Evolutionary conservation across 1,140 invertebrate genomes (phyloP), one percentile per base, ranked within the genome.

Genomic region (Drosophila sturtevanti): DNA sequence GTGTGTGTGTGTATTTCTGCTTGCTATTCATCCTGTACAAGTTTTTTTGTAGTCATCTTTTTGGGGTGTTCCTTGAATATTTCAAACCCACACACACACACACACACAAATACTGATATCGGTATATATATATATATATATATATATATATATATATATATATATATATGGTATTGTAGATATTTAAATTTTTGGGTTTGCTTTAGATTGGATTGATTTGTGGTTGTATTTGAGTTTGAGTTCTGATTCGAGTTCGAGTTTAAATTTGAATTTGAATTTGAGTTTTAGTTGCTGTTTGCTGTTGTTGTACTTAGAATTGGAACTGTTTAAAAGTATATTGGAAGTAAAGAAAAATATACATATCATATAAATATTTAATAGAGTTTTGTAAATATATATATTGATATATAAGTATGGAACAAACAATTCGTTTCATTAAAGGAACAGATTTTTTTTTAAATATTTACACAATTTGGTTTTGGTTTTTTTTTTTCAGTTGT

Each of bases 321-420:
- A 80, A 59, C 81, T 79, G 63, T 62, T 82, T 77, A 48, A 81
- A 76, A 81, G 79, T 87, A 74, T 86, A 79, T 52, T 82, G 74
- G 67, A 66, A 63, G 76, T 68, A 63, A 64, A 70, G 69, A 63
- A 81, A 87, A 89, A 70, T 81, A 80, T 89, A 89, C 85, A 89
- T 81, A 81, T 89, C 78, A 89, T 85, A 89, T 89, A 85, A 89
- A 89, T 89, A 89, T 89, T 81, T 70, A 89, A 89, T 89, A 89
- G 77, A 89, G 77, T 78, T 89, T 80, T 71, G 73, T 80, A 34
- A 89, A 84, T 89, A 82, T 87, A 82, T 87, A 87, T 80, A 84
- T 82, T 64, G 62, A 64, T 82, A 84, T 81, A 89, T 89, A 77
- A 89, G 74, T 85, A 89, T 89, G 56, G 77, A 89, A 85, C 72